A percentile compares a stretch with the other conserved stretches of the same genome.
These are phyloP conservation scores for Aurelia sp. DNA, from an alignment of 30 jellyfish, hydroid and myxozoan genomes.

Conservation along the genomic window DNA sequence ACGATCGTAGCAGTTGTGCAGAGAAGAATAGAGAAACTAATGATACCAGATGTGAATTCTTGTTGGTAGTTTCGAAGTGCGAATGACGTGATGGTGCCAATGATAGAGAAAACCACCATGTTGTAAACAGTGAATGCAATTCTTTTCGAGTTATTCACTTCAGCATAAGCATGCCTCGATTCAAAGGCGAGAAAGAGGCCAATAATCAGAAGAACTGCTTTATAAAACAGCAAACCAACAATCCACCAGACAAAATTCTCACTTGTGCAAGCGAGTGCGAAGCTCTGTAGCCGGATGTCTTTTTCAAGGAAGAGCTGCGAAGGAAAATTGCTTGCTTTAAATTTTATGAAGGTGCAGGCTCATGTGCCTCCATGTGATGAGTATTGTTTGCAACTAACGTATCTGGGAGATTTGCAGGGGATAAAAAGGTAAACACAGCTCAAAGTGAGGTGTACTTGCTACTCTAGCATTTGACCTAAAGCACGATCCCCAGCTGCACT, in stretches of 20 bases:
- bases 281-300: slow-evolving; percentile 21
- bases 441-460: too few relatives aligned
- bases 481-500: too few relatives aligned
- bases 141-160: slow-evolving; percentile 18
- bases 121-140: slow-evolving; percentile 47
- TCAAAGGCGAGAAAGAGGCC: slow-evolving; percentile 56
- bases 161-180: slow-evolving; percentile 33
- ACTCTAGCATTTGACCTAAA: too few relatives aligned
- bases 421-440: too few relatives aligned
- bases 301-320: neutral
- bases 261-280: slow-evolving; percentile 17
- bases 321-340: neutral
- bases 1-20: slow-evolving; percentile 39
- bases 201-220: slow-evolving; percentile 13
- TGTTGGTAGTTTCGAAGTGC: slow-evolving; percentile 19
- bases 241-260: slow-evolving; percentile 25
- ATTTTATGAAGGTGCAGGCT: too few relatives aligned
- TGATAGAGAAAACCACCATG: slow-evolving; percentile 25
- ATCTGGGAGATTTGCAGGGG: too few relatives aligned
- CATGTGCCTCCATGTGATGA: too few relatives aligned
- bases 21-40: slow-evolving; percentile 25
- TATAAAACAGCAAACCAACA: slow-evolving; percentile 35
- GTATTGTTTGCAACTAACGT: too few relatives aligned
- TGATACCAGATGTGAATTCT: slow-evolving; percentile 24
- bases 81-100: slow-evolving; percentile 23